phyloP scores from a whole-genome alignment of 2,113 vertebrate genomes.

The Alouatta palliata region DNA sequence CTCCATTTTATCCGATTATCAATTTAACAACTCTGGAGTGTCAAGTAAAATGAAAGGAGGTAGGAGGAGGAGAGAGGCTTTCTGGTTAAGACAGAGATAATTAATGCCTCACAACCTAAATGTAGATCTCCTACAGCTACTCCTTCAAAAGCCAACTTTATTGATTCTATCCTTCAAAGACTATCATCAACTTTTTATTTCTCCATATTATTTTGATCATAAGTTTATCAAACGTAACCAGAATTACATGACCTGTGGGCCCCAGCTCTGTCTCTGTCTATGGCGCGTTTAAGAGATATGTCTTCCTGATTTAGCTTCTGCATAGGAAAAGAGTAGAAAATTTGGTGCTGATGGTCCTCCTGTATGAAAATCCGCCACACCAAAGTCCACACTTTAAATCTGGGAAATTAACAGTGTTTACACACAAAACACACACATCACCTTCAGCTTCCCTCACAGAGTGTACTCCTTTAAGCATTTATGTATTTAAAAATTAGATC shows the following conservation, averaged over 20 bases:
- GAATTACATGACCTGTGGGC: not conserved
- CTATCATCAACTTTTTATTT: not conserved
- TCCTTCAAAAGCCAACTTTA: not conserved
- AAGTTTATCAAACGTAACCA: conserved; percentile 1
- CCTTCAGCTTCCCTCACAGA: not conserved
- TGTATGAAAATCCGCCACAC: not conserved
- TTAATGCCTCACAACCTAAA: not conserved
- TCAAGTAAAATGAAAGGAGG: not conserved
- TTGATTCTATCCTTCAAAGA: not conserved
- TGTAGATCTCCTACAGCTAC: not conserved
- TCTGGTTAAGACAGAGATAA: not conserved
- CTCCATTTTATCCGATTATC: not conserved
- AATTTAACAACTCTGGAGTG: not conserved
- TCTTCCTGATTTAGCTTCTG: not conserved
- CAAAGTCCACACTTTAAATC: conserved; percentile 14
- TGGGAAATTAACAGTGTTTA: not conserved
- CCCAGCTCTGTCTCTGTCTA: not conserved
- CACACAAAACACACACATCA: not conserved
- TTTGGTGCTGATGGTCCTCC: not conserved
- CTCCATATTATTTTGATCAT: not conserved
- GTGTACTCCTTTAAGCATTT: not conserved
- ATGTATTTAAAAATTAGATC: conserved; percentile 6
- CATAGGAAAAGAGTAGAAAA: not conserved
- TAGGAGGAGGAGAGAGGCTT: not conserved
- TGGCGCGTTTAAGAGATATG: not conserved